A percentile compares a stretch with the other conserved stretches of the same genome.
These are phyloP conservation scores for Rhadinocentrus ornatus DNA, from an alignment of 2,797 vertebrate species.

Conservation along the genomic window DNA sequence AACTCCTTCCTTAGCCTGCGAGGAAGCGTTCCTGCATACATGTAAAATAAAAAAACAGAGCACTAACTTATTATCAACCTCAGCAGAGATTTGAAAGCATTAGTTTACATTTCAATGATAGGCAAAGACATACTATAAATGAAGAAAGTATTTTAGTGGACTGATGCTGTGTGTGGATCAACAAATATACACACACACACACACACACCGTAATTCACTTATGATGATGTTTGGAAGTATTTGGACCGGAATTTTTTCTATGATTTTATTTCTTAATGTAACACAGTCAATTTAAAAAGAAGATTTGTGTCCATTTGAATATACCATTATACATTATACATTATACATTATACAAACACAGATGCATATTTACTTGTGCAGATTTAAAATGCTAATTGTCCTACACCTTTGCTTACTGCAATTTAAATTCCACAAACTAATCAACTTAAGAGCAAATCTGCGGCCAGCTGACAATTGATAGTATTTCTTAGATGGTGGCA, in stretches of 20 bases:
- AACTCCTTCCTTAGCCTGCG: slow-evolving; percentile 97
- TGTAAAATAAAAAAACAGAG: slow-evolving; percentile 8
- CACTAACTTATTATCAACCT: slow-evolving; percentile 1
- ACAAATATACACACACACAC: slow-evolving; percentile 3
- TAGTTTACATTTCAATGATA: slow-evolving; percentile 7
- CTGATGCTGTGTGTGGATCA: not conserved
- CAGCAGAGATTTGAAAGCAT: not conserved
- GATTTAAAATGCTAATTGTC: no score
- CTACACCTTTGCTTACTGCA: no score
- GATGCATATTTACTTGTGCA: no score
- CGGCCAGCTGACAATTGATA: no score
- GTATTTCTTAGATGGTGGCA: no score
- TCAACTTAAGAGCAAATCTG: no score
- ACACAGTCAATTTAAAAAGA: no score
- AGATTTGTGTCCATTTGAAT: no score
- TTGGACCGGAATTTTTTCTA: not conserved
- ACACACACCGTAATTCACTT: not conserved
- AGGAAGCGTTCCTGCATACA: slow-evolving; percentile 91
- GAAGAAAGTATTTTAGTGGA: not conserved
- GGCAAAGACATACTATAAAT: not conserved
- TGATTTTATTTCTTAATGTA: not conserved
- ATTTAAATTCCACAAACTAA: no score
- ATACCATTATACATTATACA: no score
- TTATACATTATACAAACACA: no score
- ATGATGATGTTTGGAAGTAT: not conserved